phyloP scores from a whole-genome alignment of 2,888 invertebrate genomes.

The Ceraclea dissimilis region DNA sequence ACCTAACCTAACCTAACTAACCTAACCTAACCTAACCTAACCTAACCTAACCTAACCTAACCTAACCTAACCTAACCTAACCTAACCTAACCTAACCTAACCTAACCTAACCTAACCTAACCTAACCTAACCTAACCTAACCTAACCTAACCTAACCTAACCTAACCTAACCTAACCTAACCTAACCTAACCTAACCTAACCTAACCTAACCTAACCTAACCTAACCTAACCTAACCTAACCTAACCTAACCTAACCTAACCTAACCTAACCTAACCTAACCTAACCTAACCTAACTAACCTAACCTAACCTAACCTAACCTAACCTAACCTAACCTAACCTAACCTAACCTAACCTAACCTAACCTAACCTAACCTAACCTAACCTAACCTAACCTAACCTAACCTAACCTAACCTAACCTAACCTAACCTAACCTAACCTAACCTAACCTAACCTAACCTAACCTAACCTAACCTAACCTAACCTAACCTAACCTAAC shows the following conservation, averaged over 20 bases:
- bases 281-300: slow-evolving; percentile 8
- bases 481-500: slow-evolving; percentile 8
- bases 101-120: slow-evolving; percentile 8
- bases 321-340: slow-evolving; percentile 8
- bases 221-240: slow-evolving; percentile 8
- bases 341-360: slow-evolving; percentile 8
- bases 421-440: slow-evolving; percentile 8
- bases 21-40: slow-evolving; percentile 8
- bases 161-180: slow-evolving; percentile 8
- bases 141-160: slow-evolving; percentile 8
- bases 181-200: slow-evolving; percentile 8
- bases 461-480: slow-evolving; percentile 8
- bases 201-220: slow-evolving; percentile 8
- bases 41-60: slow-evolving; percentile 8
- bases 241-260: slow-evolving; percentile 8
- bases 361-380: slow-evolving; percentile 7
- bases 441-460: slow-evolving; percentile 7
- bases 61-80: not conserved
- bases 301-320: slow-evolving; percentile 8
- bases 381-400: slow-evolving; percentile 6
- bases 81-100: slow-evolving; percentile 7
- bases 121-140: slow-evolving; percentile 8
- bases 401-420: slow-evolving; percentile 8
- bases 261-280: slow-evolving; percentile 8
- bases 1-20: slow-evolving; percentile 8